Evolutionary conservation across 2,113 vertebrate genomes (phyloP).

Genomic region (Leuciscus idus): DNA sequence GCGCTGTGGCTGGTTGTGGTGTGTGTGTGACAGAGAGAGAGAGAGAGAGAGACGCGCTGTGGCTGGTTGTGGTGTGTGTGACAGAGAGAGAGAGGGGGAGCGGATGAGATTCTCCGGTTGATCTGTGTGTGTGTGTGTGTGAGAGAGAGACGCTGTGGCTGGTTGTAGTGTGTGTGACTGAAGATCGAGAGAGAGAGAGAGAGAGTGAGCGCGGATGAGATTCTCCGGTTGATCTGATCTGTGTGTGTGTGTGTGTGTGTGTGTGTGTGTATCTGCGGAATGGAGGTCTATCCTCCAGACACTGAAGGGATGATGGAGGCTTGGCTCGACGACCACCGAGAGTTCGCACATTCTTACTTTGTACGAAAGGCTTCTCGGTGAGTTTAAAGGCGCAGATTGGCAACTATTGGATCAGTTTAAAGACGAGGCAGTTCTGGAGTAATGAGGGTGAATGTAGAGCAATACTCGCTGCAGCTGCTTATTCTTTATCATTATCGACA

Average conservation of each 20-base stretch:
- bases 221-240: constrained; percentile 38
- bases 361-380: constrained; percentile 91
- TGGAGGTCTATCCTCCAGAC: constrained; percentile 76
- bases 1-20: background rate
- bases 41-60: background rate
- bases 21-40: background rate
- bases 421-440: background rate
- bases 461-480: background rate
- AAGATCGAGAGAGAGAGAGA: background rate
- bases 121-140: no score
- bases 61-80: background rate
- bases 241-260: background rate
- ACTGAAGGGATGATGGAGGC: constrained; percentile 84
- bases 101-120: background rate
- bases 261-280: constrained; percentile 53
- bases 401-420: background rate
- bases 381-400: constrained; percentile 45
- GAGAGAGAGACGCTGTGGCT: background rate
- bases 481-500: background rate
- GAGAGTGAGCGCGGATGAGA: constrained; percentile 12
- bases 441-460: background rate
- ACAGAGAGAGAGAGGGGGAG: constrained; percentile 3
- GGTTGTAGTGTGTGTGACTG: background rate
- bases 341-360: constrained; percentile 92
- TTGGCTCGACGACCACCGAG: constrained; percentile 93